Evolutionary conservation across 2,113 vertebrate genomes (phyloP), one percentile per base, ranked within the genome.

Genomic region (Lepisosteus oculatus): DNA sequence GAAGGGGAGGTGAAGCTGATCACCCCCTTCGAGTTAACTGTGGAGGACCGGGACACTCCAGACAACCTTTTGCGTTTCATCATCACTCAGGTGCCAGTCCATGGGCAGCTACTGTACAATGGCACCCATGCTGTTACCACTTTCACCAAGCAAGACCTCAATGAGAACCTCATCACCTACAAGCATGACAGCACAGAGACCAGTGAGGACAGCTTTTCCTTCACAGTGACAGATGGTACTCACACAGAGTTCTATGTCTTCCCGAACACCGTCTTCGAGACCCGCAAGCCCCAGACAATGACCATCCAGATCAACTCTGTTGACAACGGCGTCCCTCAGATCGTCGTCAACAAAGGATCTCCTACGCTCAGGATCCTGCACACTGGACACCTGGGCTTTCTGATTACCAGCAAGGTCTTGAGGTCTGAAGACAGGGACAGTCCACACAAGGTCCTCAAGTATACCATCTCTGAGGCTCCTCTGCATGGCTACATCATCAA

Each of bases 401-500:
- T 89, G 29, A 83, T 91, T 51, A 88, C 81, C 43, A 86, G 74
- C 67, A 85, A 86, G 45, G 76, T 61, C 8, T 75, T 90, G n/a
- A 87, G 81, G 72, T 80, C 83, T 71, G 83, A 82, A 68, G 76
- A 85, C 68, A 14, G 54, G 72, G 87, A 83, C 55, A 85, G 80
- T 51, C 74, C 75, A 4, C 84, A 87, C 45, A 86, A 78, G 43
- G 67, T 88, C n/a, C 82, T 94, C 65, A 94, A 90, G 77, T 96
- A 93, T 77, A 77, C 54, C 15, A 79, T 95, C 69, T 88, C 80
- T 1, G 83, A 90, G 68, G 80, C 85, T 12, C 95, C 88, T 0
- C 78, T 77, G 11, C 90, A 94, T 13, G 93, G 93, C 65, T 90
- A 86, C 82, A 76, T 94, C 70, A 76, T 92, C 12, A 92, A 93